A percentile compares a stretch with the other conserved stretches of the same genome.
phyloP scores from a whole-genome alignment of 1,140 invertebrate genomes.

The Drosophila bocqueti region DNA sequence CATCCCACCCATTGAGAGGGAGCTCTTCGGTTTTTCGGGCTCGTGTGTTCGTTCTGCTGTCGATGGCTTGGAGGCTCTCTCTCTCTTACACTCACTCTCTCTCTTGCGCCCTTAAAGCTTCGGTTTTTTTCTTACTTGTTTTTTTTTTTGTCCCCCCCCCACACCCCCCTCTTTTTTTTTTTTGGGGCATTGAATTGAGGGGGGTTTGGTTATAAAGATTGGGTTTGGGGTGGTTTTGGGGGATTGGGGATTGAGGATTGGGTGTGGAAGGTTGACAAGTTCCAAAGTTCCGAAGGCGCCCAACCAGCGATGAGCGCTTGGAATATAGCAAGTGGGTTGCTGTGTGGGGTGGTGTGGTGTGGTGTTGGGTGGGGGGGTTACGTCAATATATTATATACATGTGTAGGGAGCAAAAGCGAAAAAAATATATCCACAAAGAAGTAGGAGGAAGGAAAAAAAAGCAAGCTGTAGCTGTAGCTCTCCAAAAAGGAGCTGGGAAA shows the following conservation, averaged over 20 bases:
- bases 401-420: slow-evolving; percentile 46
- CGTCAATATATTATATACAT: slow-evolving; percentile 66
- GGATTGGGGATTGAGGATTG: slow-evolving; percentile 36
- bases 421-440: slow-evolving; percentile 11
- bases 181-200: slow-evolving; percentile 74
- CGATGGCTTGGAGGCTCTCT: slow-evolving; percentile 55
- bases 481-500: slow-evolving; percentile 48
- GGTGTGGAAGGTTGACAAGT: slow-evolving; percentile 59
- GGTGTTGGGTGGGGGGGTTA: slow-evolving; percentile 5
- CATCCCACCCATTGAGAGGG: slow-evolving; percentile 12
- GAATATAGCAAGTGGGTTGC: background rate
- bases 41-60: slow-evolving; percentile 66
- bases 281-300: slow-evolving; percentile 51
- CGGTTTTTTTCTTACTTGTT: slow-evolving; percentile 23
- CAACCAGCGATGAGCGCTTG: slow-evolving; percentile 52
- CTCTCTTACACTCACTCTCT: slow-evolving; percentile 40
- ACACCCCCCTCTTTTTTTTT: slow-evolving; percentile 14
- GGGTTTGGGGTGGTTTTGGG: slow-evolving; percentile 9
- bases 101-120: slow-evolving; percentile 60
- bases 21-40: slow-evolving; percentile 49
- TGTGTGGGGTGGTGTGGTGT: no score
- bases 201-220: slow-evolving; percentile 8
- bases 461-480: slow-evolving; percentile 6
- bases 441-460: slow-evolving; percentile 1
- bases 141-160: slow-evolving; percentile 3